Base-by-base conservation (phyloP, 1,140 invertebrate genomes). In the Hyphantria cunea region DNA sequence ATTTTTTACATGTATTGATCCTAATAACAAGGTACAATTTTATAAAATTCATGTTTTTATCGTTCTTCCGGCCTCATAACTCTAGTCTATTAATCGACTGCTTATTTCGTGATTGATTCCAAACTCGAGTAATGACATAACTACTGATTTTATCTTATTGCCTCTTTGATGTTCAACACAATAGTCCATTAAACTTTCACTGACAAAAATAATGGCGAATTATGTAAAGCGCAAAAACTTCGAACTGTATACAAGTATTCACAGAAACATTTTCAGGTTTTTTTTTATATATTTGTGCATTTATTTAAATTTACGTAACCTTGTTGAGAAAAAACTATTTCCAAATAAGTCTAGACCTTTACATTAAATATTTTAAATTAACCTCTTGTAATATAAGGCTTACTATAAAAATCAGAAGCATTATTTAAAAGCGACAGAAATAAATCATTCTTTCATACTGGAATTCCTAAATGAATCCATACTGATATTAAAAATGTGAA, bases 101-200 rank as follows among this genome's bases (percentile, higher is more conserved):
- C 49, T 48, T 33, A 58, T 58, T 49, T 58, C 55, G 44, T 58
- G 55, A 49, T 48, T 45, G 33, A 58, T 37, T 33, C 15, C 6
- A 55, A 37, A 49, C 45, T 15, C 44, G 17, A 48, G 39, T 42
- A 33, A 42, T 60, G 64, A 64, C 48, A 56, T 64, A 64, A 64
- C 53, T 10, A 12, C 17, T 12, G 56, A 37, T 59, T 62, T 48
- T 51, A 10, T 58, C 50, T 68, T 54, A 59, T 68, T 59, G 50
- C 45, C 44, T 50, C 59, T 9, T 39, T 7, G n/a, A 48, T 63
- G 44, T 31, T 37, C 41, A 45, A 17, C 37, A 25, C 54, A 63
- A 47, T 58, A 53, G 33, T 25, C 17, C 32, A 53, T 53, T 55
- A 41, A 51, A 50, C 66, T 68, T 68, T 68, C 60, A 59, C 63